These are phyloP conservation scores for Ormia ochracea DNA, from an alignment of 2,888 invertebrate genomes.

Conservation along the genomic window DNA sequence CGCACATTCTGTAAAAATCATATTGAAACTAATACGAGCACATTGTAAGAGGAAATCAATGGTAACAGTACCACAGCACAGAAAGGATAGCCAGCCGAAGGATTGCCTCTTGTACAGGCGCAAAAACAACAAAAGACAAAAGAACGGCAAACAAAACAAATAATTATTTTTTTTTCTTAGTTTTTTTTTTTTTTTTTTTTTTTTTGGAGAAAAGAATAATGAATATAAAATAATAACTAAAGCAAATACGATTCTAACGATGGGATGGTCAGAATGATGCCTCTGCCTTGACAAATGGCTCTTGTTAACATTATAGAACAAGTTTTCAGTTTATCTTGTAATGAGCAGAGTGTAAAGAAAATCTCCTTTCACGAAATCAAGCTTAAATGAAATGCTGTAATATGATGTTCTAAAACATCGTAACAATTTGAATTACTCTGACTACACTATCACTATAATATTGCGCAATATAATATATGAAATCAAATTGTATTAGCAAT, in stretches of 20 bases:
- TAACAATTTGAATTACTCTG: too few relatives aligned
- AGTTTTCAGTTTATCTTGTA: too few relatives aligned
- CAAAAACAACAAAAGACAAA: conserved; percentile 19
- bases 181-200: too few relatives aligned
- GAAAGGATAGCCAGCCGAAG: conserved; percentile 17
- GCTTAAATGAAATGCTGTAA: too few relatives aligned
- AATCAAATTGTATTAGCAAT: too few relatives aligned
- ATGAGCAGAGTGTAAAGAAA: too few relatives aligned
- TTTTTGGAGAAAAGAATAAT: conserved; percentile 25
- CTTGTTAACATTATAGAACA: too few relatives aligned
- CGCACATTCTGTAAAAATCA: conserved; percentile 47
- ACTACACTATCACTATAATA: too few relatives aligned
- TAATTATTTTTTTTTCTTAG: too few relatives aligned
- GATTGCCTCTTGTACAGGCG: not conserved
- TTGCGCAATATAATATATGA: too few relatives aligned
- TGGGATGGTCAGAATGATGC: conserved; percentile 7
- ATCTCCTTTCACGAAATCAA: too few relatives aligned
- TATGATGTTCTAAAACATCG: too few relatives aligned
- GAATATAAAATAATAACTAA: conserved; percentile 43
- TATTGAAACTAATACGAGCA: conserved; percentile 51
- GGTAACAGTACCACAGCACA: conserved; percentile 6
- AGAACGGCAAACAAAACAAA: conserved; percentile 50
- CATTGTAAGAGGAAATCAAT: conserved; percentile 39
- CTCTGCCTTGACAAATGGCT: not conserved
- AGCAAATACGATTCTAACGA: conserved; percentile 42